Evolutionary conservation across 2,113 vertebrate genomes (phyloP), one percentile per base, ranked within the genome.

Genomic region (Tragulus kanchil): DNA sequence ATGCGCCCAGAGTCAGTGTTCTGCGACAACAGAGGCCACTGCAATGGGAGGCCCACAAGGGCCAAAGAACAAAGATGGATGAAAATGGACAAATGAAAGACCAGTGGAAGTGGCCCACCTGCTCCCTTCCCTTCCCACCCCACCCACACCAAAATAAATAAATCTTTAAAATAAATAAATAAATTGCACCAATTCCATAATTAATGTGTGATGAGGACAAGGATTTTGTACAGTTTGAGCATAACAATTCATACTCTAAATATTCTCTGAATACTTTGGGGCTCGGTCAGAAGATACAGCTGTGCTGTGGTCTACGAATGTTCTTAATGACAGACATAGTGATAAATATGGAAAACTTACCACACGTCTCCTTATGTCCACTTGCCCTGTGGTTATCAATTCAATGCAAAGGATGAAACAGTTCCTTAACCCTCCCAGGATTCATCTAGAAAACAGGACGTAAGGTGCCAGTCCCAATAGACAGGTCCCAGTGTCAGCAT

Each of bases 231-330:
- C 90, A 45, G 21, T 78, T 54, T 90, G 19, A 65, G 71, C 6
- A 31, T 28, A 64, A 48, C 28, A 71, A 23, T 92, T 97, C 93
- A n/a, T 77, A 85, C 90, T 56, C 14, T 89, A 77, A 96, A 81
- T 89, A 90, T 62, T 89, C 83, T 90, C 64, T 88, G n/a, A 71
- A 26, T 73, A 54, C 19, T 64, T 90, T 42, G 52, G 19, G 36
- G 13, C 42, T 58, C 23, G 71, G 8, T 90, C 8, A 48, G 79
- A 85, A 94, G 42, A 59, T 50, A 78, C 5, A 82, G 52, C 50
- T 95, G 3, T 59, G 25, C 58, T 71, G 17, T 85, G 52, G 31
- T 62, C 69, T 96, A 8, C 16, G 8, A 82, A 85, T 50, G 48
- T 77, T 95, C 64, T 88, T 81, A 83, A 71, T 10, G 84, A 81